Conservation (phyloP, 2,797 vertebrate genomes). For the Acipenser ruthenus region DNA sequence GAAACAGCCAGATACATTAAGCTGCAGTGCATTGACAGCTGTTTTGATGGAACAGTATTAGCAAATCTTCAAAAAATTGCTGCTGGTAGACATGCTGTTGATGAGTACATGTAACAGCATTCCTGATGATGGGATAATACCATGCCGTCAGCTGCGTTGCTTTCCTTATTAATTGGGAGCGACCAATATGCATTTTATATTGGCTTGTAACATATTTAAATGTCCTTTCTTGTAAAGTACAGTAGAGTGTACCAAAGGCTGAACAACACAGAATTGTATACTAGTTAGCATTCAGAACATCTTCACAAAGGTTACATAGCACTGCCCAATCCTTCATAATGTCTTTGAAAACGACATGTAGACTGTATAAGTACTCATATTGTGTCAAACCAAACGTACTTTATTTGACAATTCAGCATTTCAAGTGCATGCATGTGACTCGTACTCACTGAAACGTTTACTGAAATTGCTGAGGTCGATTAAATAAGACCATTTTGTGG, state of each 20-base stretch:
- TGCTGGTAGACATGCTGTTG: constrained; percentile 34
- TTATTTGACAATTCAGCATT: too few species aligned
- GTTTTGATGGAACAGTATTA: constrained; percentile 32
- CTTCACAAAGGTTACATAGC: too few species aligned
- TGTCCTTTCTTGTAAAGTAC: constrained; percentile 8
- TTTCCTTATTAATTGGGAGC: constrained; percentile 42
- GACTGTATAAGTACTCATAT: too few species aligned
- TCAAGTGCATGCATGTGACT: too few species aligned
- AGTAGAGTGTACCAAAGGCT: constrained; percentile 39
- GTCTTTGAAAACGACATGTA: too few species aligned
- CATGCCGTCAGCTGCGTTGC: constrained; percentile 32
- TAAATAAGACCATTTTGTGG: too few species aligned
- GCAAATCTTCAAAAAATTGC: constrained; percentile 40
- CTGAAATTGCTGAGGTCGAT: too few species aligned
- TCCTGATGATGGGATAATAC: constrained; percentile 40
- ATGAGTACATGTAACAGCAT: constrained; percentile 39
- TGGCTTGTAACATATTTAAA: constrained; percentile 17
- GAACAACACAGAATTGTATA: too few species aligned
- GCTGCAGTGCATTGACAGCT: constrained; percentile 33
- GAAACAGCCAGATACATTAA: constrained; percentile 27
- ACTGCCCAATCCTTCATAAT: too few species aligned
- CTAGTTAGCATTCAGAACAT: too few species aligned
- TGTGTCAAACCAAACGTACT: too few species aligned
- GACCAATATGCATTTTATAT: constrained; percentile 48
- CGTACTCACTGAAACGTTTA: too few species aligned